Conservation (phyloP, 2,113 vertebrate species). For the Megaptera novaeangliae region DNA sequence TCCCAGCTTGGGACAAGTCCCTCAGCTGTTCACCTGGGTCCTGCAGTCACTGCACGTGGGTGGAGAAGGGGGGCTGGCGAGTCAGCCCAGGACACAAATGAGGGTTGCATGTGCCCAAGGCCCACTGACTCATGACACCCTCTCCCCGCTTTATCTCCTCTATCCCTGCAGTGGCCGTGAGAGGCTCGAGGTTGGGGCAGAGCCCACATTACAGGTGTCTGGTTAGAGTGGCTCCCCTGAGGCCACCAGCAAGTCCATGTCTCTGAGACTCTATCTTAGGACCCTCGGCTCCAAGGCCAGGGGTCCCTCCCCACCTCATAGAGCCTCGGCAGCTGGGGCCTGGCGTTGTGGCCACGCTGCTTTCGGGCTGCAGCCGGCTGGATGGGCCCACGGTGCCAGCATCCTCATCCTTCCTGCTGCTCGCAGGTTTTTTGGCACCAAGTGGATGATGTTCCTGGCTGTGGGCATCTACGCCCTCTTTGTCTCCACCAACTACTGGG, state of each 20-base stretch:
- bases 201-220: background rate
- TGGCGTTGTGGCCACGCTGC: background rate
- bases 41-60: background rate
- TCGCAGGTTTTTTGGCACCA: constrained; percentile 93
- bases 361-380: accelerated
- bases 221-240: background rate
- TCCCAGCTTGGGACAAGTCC: background rate
- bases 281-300: background rate
- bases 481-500: constrained; percentile 99
- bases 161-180: background rate
- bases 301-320: background rate
- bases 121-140: too few species aligned
- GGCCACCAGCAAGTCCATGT: background rate
- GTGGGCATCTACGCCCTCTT: constrained; percentile 95
- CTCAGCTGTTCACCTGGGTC: background rate
- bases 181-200: background rate
- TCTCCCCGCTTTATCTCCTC: background rate
- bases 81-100: background rate
- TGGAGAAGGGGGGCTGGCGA: background rate
- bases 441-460: constrained; percentile 97
- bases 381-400: background rate
- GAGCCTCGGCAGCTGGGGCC: background rate
- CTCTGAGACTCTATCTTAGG: background rate
- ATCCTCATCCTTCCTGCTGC: background rate
- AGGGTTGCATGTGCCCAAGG: background rate